A percentile compares a stretch with the other conserved stretches of the same genome.
These are phyloP conservation scores for Nautilus pompilius DNA, from an alignment of 1,140 invertebrate genomes.

Conservation along the genomic window DNA sequence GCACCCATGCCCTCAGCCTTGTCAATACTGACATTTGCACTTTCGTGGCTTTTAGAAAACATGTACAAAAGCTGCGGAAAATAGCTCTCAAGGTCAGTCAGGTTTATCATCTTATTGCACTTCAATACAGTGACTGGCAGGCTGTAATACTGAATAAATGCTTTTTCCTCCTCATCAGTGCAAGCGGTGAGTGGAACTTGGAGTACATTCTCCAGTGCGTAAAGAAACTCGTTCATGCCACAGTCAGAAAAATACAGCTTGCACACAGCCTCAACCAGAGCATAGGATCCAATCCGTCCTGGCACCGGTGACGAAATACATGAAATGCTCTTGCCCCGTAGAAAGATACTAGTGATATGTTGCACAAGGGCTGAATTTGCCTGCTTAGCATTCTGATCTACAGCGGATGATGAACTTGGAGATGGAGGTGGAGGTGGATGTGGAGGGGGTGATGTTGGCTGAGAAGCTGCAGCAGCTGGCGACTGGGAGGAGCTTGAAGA, in stretches of 20 bases:
- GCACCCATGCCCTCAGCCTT: not conserved
- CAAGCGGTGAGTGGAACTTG: constrained; percentile 39
- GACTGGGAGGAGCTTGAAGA: constrained; percentile 3
- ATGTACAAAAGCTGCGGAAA: constrained; percentile 47
- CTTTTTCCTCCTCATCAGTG: constrained; percentile 40
- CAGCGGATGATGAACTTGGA: not conserved
- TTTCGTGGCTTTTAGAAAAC: constrained; percentile 22
- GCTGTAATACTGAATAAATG: constrained; percentile 49
- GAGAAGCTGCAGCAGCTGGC: constrained; percentile 4
- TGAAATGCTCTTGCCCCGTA: constrained; percentile 46
- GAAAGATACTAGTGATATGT: constrained; percentile 25
- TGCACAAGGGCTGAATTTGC: not conserved
- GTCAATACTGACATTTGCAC: constrained; percentile 3
- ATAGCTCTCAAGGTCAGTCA: constrained; percentile 37
- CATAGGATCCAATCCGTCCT: constrained; percentile 34
- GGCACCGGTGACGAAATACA: constrained; percentile 31
- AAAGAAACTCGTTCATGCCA: constrained; percentile 44
- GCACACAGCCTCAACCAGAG: constrained; percentile 45
- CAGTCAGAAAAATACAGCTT: constrained; percentile 47
- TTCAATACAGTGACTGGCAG: constrained; percentile 41
- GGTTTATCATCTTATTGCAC: constrained; percentile 47
- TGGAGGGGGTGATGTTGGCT: constrained; percentile 5
- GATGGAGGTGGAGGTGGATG: not conserved
- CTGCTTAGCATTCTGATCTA: constrained; percentile 26
- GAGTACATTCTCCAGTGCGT: constrained; percentile 40